Evolutionary conservation across 2,888 invertebrate species (phyloP), one percentile per base, ranked within the genome.

Genomic region (Tineola bisselliella): DNA sequence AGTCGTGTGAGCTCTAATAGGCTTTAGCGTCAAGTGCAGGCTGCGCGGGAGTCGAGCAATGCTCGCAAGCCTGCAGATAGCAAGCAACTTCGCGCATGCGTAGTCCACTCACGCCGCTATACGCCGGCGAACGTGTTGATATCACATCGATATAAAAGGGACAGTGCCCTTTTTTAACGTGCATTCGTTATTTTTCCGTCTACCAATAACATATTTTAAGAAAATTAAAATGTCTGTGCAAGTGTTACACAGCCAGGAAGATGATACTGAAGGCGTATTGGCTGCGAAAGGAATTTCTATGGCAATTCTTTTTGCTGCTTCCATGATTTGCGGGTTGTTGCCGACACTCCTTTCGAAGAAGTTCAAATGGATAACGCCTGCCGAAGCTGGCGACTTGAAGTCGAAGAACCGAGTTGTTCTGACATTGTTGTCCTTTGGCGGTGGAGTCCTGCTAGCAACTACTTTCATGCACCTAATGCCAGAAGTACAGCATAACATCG

Each of bases 391-490:
- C 59, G 79, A 78, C 63, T 76, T 88, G 38, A 83, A 81, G 66
- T 75, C 80, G 4, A 89, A 88, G 8, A 88, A 87, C 66, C 73
- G 72, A 64, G 68, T 89, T 17, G 90, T 92, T 30, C 87, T 90
- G 69, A 79, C 91, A 15, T 76, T 94, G 19, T 81, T 95, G 18
- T 91, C 93, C n/a, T 92, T 94, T 65, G 95, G 94, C 13, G 95
- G 94, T n/a, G 95, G 95, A 10, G 94, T 95, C 0, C 81, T 95
- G 15, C 79, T 95, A 44, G 91, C 92, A 64, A 95, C 95, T 1
- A 94, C 94, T 4, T 94, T 95, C 71, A 77, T 94, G 65, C 95
- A 95, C 70, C 81, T 95, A 68, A 80, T 94, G 61, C 95, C 95
- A 0, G 95, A 95, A 82, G 92, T 95, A 0, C 80, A 89, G 10